Evolutionary conservation across 2,888 invertebrate species (phyloP).

Genomic region (Pogonocherus hispidulus): DNA sequence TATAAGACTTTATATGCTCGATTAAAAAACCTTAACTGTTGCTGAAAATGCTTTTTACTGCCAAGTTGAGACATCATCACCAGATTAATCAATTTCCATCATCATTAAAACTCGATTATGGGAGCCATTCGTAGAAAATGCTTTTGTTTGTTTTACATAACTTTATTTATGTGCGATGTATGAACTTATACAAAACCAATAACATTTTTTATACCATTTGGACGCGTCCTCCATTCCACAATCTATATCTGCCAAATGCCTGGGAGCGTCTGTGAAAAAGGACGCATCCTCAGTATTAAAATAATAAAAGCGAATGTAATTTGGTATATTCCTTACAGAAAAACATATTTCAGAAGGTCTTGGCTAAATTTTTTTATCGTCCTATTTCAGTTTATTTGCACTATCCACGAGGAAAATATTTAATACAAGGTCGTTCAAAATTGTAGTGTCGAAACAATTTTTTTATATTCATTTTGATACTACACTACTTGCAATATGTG

Average conservation of each 20-base stretch:
- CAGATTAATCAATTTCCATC: background rate
- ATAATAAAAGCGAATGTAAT: constrained; percentile 10
- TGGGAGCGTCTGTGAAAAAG: constrained; percentile 6
- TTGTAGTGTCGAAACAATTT: no score
- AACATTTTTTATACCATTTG: background rate
- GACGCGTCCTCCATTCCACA: background rate
- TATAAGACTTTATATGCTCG: no score
- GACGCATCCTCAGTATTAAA: background rate
- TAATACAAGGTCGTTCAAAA: no score
- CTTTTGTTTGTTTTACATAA: background rate
- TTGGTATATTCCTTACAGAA: constrained; percentile 3
- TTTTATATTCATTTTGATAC: no score
- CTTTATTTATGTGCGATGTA: background rate
- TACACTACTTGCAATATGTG: no score
- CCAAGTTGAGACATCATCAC: no score
- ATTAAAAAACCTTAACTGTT: no score
- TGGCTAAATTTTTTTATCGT: constrained; percentile 2
- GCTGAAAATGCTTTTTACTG: no score
- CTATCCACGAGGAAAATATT: background rate
- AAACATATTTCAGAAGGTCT: constrained; percentile 1
- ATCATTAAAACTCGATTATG: background rate
- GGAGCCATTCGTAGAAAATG: background rate
- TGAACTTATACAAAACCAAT: no score
- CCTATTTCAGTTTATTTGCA: background rate
- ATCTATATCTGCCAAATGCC: background rate